phyloP scores from a whole-genome alignment of 2,888 invertebrate genomes.

The Sussaba pulchella region DNA sequence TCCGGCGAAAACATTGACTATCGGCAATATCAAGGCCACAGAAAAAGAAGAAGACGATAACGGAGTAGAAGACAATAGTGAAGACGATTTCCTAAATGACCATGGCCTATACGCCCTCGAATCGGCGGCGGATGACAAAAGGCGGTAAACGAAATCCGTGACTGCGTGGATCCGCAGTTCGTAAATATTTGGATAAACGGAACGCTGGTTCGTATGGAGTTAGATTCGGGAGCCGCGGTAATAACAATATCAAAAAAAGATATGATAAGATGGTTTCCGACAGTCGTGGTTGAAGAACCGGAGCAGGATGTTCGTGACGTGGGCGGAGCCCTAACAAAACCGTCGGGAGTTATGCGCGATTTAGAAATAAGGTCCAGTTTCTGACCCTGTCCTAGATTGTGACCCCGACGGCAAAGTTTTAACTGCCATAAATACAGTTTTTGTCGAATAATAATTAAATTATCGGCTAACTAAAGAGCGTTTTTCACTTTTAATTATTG shows the following conservation, averaged over 20 bases:
- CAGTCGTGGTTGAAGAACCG: background rate
- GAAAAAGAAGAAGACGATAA: too few relatives aligned
- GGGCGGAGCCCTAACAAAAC: background rate
- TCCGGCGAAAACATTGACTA: background rate
- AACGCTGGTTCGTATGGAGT: background rate
- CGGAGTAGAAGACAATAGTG: background rate
- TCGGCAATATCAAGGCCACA: background rate
- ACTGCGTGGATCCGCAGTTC: too few relatives aligned
- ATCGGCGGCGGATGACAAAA: slow-evolving; percentile 4
- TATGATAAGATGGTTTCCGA: slow-evolving; percentile 6
- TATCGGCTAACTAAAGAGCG: too few relatives aligned
- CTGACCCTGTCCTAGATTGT: too few relatives aligned
- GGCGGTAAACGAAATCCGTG: background rate
- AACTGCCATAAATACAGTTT: too few relatives aligned
- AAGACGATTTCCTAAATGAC: slow-evolving; percentile 6
- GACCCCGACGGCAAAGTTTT: too few relatives aligned
- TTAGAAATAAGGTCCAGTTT: too few relatives aligned
- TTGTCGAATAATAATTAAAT: too few relatives aligned
- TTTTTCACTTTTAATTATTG: too few relatives aligned
- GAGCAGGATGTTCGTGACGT: background rate
- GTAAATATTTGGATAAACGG: background rate
- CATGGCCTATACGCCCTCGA: too few relatives aligned
- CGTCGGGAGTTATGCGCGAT: slow-evolving; percentile 3
- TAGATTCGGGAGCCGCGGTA: background rate
- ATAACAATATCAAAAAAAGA: background rate